Percentiles rank a stretch among this genome's conserved stretches.
phyloP scores from a whole-genome alignment of 2,888 invertebrate genomes.

The Lepetodrilus schrolli region DNA sequence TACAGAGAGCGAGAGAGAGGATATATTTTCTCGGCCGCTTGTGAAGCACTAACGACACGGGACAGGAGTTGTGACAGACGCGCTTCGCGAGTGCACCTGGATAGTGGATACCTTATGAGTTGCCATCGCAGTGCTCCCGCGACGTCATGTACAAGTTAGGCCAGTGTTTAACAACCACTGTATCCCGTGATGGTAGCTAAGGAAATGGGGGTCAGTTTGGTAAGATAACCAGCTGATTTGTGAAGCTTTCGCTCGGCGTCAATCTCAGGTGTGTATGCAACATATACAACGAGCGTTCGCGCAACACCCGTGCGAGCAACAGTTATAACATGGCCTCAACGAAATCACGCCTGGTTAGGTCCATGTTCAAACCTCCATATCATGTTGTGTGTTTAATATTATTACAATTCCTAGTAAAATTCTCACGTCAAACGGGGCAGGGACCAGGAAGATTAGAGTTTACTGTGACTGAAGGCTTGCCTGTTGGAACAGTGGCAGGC shows the following conservation, averaged over 20 bases:
- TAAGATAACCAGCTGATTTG: neutral
- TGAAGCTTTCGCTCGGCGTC: too few relatives aligned
- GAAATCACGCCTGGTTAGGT: neutral
- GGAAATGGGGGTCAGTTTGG: conserved; percentile 23
- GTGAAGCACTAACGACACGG: neutral
- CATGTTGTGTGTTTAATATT: conserved; percentile 49
- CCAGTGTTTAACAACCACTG: neutral
- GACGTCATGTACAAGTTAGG: neutral
- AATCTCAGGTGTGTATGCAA: conserved; percentile 24
- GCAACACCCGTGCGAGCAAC: conserved; percentile 7
- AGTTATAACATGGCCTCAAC: conserved; percentile 23
- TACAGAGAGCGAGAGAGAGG: neutral
- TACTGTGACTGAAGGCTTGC: conserved; percentile 89
- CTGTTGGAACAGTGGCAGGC: conserved; percentile 89
- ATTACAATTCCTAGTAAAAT: conserved; percentile 61
- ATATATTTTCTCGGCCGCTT: conserved; percentile 21
- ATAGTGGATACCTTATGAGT: neutral
- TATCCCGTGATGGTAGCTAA: neutral
- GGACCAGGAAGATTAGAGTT: conserved; percentile 77
- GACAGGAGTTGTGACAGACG: neutral
- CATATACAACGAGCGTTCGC: too few relatives aligned
- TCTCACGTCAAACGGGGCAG: conserved; percentile 66
- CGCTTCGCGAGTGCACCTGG: neutral
- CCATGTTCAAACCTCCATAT: conserved; percentile 39
- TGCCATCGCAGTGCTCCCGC: neutral